Percentiles rank a stretch among this genome's conserved stretches.
Conservation (phyloP, 1,140 invertebrate species). For the Halictus rubicundus region DNA sequence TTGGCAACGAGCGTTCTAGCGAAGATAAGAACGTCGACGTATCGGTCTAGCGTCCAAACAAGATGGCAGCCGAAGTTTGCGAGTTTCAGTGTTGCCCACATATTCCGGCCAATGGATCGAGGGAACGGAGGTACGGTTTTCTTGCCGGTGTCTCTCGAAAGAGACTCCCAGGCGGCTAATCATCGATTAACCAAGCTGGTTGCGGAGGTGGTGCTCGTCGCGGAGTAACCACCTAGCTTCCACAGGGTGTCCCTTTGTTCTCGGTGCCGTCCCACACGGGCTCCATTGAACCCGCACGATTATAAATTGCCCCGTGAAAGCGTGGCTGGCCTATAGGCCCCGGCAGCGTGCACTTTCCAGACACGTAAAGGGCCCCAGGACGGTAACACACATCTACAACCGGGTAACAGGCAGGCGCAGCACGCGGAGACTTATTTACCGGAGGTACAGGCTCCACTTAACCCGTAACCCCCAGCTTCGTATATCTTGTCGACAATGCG, state of each 20-base stretch:
- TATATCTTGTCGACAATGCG: conserved; percentile 73
- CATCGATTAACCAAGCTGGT: conserved; percentile 49
- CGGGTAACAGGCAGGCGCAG: conserved; percentile 27
- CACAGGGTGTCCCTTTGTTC: conserved; percentile 64
- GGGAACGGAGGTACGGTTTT: too few species aligned
- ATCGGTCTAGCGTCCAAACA: too few species aligned
- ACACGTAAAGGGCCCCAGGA: conserved; percentile 50
- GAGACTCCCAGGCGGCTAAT: conserved; percentile 50
- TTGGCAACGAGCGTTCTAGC: too few species aligned
- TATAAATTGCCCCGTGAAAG: conserved; percentile 71
- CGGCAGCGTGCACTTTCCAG: conserved; percentile 54
- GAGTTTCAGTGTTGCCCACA: too few species aligned
- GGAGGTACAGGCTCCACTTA: conserved; percentile 70
- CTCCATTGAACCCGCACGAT: conserved; percentile 72
- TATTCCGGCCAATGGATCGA: too few species aligned
- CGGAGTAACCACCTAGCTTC: conserved; percentile 43
- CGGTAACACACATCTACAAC: conserved; percentile 20
- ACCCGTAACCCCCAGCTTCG: conserved; percentile 70
- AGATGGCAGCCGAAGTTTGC: too few species aligned
- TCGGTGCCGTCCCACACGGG: conserved; percentile 64
- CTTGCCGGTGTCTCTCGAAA: not conserved
- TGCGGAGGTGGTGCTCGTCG: conserved; percentile 21
- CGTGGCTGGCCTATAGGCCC: conserved; percentile 42
- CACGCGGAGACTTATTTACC: conserved; percentile 62
- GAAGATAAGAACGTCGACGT: too few species aligned